Percentiles rank a stretch among this genome's conserved stretches.
These are phyloP conservation scores for Pogonognathellus flavescens DNA, from an alignment of 1,140 invertebrate genomes.

Conservation along the genomic window DNA sequence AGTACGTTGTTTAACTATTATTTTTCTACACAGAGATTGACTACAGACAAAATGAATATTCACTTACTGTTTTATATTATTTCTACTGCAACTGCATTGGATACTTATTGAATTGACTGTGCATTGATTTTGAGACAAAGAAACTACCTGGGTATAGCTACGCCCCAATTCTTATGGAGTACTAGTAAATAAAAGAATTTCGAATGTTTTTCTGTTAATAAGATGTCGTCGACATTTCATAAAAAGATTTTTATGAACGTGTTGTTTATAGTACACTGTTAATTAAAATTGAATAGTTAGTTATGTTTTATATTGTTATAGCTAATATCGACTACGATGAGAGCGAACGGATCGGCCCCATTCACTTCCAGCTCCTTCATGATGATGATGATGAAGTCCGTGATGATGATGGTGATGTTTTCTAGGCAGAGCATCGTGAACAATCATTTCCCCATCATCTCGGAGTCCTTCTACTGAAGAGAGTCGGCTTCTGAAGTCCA, in stretches of 20 bases:
- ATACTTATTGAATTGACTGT: slow-evolving; percentile 38
- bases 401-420: slow-evolving; percentile 86
- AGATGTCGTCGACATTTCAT: too few species aligned
- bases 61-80: too few species aligned
- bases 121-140: not conserved
- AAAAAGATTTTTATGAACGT: too few species aligned
- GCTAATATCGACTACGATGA: slow-evolving; percentile 66
- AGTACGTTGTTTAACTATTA: too few species aligned
- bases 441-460: slow-evolving; percentile 85
- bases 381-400: slow-evolving; percentile 71
- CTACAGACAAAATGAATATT: not conserved
- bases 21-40: too few species aligned
- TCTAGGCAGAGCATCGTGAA: slow-evolving; percentile 75
- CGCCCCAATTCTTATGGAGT: not conserved
- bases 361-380: slow-evolving; percentile 56
- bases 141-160: not conserved
- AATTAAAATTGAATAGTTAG: not conserved
- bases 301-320: not conserved
- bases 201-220: too few species aligned
- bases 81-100: slow-evolving; percentile 22
- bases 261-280: too few species aligned
- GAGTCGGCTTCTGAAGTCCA: slow-evolving; percentile 67
- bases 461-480: slow-evolving; percentile 78
- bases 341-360: slow-evolving; percentile 68
- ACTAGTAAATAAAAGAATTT: too few species aligned